Conservation (phyloP, 2,888 invertebrate genomes). For the Chymomyza fuscimana region DNA sequence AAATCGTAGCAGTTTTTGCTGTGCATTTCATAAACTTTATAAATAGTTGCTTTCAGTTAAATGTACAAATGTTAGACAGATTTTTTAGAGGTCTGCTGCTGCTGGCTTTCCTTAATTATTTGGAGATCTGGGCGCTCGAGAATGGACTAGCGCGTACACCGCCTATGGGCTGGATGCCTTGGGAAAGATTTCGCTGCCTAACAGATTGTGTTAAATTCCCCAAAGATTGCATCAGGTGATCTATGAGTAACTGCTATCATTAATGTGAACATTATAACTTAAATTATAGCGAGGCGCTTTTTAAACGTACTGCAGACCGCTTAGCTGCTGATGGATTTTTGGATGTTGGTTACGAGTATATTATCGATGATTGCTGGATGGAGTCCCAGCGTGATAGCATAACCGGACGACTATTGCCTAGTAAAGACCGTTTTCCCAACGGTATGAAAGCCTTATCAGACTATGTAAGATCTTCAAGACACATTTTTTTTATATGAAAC, state of each 20-base stretch:
- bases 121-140: background rate
- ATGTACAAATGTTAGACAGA: background rate
- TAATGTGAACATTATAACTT: background rate
- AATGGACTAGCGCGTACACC: slow-evolving; percentile 5
- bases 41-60: background rate
- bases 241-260: background rate
- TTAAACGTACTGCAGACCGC: slow-evolving; percentile 44
- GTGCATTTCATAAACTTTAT: background rate
- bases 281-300: background rate
- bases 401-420: slow-evolving; percentile 83
- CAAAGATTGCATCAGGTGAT: background rate
- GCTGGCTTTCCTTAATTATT: background rate
- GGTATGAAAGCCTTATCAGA: slow-evolving; percentile 86
- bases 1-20: background rate
- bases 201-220: background rate
- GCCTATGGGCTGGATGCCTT: slow-evolving; percentile 2
- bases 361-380: slow-evolving; percentile 90
- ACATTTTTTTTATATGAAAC: background rate
- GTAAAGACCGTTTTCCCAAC: slow-evolving; percentile 85
- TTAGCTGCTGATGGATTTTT: slow-evolving; percentile 85
- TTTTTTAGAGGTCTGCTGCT: background rate
- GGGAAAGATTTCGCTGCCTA: background rate
- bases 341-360: slow-evolving; percentile 86
- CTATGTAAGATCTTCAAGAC: slow-evolving; percentile 82
- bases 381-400: slow-evolving; percentile 82